Percentiles rank a stretch among this genome's conserved stretches.
Conservation (phyloP, 2,888 invertebrate species). For the Melieria omissa region DNA sequence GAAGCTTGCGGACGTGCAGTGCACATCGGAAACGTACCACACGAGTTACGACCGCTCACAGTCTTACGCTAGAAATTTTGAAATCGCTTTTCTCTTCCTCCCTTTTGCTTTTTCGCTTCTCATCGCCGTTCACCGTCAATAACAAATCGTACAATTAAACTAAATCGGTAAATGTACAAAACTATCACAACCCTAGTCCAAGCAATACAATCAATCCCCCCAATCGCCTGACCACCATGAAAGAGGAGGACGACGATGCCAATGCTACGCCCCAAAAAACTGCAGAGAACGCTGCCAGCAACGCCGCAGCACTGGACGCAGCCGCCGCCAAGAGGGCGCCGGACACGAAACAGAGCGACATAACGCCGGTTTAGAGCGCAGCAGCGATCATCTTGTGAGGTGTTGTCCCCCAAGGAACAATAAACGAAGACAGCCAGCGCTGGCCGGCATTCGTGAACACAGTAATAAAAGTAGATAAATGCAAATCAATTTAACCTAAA, state of each 20-base stretch:
- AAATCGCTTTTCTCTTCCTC: slow-evolving; percentile 18
- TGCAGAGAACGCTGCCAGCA: slow-evolving; percentile 26
- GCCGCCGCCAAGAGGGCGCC: slow-evolving; percentile 40
- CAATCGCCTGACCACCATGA: slow-evolving; percentile 82
- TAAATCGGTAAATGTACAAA: slow-evolving; percentile 3
- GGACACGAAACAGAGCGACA: slow-evolving; percentile 44
- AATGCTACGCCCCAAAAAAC: slow-evolving; percentile 8
- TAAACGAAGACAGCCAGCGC: too few relatives aligned
- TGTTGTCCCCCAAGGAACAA: too few relatives aligned
- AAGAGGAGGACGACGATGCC: slow-evolving; percentile 80
- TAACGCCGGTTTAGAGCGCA: slow-evolving; percentile 55
- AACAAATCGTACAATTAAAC: neutral
- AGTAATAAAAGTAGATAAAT: too few relatives aligned
- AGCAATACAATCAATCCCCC: slow-evolving; percentile 41
- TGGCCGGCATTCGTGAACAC: too few relatives aligned
- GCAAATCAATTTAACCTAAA: too few relatives aligned
- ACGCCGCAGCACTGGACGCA: slow-evolving; percentile 37
- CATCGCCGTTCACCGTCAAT: slow-evolving; percentile 17
- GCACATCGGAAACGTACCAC: neutral
- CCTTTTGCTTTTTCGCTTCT: slow-evolving; percentile 1
- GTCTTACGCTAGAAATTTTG: slow-evolving; percentile 14
- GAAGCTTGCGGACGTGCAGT: neutral
- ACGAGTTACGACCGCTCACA: neutral
- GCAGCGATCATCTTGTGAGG: too few relatives aligned
- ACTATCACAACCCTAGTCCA: neutral